Evolutionary conservation across 1,140 invertebrate genomes (phyloP).

Genomic region (Scaptomyza graminum): DNA sequence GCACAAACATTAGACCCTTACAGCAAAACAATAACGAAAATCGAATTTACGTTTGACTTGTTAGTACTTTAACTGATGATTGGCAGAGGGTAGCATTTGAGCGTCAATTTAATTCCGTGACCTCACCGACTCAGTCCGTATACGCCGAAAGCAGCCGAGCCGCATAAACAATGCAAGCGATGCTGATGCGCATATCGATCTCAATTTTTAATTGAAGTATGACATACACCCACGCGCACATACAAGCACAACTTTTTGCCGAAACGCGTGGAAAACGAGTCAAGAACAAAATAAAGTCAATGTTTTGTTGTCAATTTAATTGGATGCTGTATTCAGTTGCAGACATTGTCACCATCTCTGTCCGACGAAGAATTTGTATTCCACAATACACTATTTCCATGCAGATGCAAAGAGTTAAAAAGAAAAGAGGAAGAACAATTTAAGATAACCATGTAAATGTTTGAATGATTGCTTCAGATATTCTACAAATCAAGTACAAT

Average conservation of each 20-base stretch:
- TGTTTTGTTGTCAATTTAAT: slow-evolving; percentile 69
- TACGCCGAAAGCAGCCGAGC: slow-evolving; percentile 15
- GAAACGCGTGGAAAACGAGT: slow-evolving; percentile 22
- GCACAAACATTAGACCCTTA: not conserved
- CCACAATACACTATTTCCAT: slow-evolving; percentile 26
- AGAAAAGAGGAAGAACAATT: not conserved
- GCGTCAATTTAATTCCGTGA: slow-evolving; percentile 28
- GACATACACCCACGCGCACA: not conserved
- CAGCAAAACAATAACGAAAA: not conserved
- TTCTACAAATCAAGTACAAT: slow-evolving; percentile 6
- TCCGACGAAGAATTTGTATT: slow-evolving; percentile 32
- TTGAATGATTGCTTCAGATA: not conserved
- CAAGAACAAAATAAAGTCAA: slow-evolving; percentile 78
- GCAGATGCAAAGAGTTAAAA: slow-evolving; percentile 20
- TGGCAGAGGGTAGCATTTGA: not conserved
- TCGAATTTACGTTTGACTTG: not conserved
- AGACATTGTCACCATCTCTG: slow-evolving; percentile 7
- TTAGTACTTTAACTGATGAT: slow-evolving; percentile 16
- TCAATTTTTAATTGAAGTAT: slow-evolving; percentile 72
- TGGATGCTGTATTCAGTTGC: slow-evolving; percentile 41
- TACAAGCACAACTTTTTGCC: slow-evolving; percentile 11
- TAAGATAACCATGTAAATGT: not conserved
- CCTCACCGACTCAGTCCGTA: slow-evolving; percentile 4
- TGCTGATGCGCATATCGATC: slow-evolving; percentile 65
- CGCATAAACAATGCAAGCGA: slow-evolving; percentile 66